phyloP scores from a whole-genome alignment of 2,888 invertebrate species.

The Trachelus iudaicus region DNA sequence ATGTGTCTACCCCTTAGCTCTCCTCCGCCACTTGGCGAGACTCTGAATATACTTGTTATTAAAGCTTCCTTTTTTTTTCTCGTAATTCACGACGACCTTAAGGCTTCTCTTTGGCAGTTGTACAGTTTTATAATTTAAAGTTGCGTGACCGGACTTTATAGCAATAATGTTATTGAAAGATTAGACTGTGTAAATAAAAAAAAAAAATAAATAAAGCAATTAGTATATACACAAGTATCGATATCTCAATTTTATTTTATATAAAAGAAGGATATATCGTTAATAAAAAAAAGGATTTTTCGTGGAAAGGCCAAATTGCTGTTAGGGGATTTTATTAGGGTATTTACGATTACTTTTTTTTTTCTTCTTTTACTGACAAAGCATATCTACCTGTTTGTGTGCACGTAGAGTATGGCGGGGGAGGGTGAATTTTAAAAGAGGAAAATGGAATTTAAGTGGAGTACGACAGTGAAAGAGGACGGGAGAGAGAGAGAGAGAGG shows the following conservation, averaged over 20 bases:
- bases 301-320: not conserved
- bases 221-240: not conserved
- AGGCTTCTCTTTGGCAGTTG: not conserved
- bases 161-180: not conserved
- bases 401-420: too few species aligned
- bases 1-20: not conserved
- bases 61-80: not conserved
- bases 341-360: not conserved
- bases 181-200: not conserved
- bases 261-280: not conserved
- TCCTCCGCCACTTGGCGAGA: not conserved
- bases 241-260: not conserved
- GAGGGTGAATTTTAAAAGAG: not conserved
- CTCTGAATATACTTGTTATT: not conserved
- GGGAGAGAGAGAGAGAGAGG: not conserved
- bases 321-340: not conserved
- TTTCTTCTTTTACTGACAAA: not conserved
- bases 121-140: not conserved
- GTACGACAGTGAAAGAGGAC: not conserved
- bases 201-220: not conserved
- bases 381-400: not conserved
- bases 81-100: not conserved
- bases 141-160: not conserved
- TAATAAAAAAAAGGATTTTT: not conserved
- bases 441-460: not conserved